Base-by-base conservation (phyloP, 2,797 vertebrate species). In the Chelon labrosus region DNA sequence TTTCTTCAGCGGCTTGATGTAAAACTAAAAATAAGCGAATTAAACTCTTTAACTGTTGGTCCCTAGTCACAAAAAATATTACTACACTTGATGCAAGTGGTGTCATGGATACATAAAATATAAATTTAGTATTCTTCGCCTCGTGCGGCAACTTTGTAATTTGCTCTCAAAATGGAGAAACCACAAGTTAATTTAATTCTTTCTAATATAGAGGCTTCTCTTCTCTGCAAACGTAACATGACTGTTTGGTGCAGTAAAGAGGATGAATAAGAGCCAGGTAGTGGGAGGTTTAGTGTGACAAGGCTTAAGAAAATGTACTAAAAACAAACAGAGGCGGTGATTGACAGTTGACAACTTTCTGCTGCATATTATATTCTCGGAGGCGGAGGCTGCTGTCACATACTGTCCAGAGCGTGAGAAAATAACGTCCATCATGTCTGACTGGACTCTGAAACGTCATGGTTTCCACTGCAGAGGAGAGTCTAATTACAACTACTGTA, bases 351-450 rank as follows among this genome's bases (percentile, higher is more conserved):
- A 84, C 78, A 88, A 77, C 78, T 79, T 83, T 72, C 61, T 52
- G 44, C 67, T 35, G 55, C 63, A 54, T 42, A 47, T 52, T 61
- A 47, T 57, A 19, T 85, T 74, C 69, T 85, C 61, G 59, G 70
- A 77, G 85, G 85, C 79, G 70, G 44, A 75, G 71, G 10, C 75
- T 67, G 49, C 79, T 69, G 85, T 89, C 88, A 77, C 74, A 54
- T 25, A 64, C 79, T 67, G 80, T 87, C 83, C 82, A 61, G 44
- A 65, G 47, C 1, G 55, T 53, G 72, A 68, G 47, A 66, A 68
- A 75, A 79, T 68, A 78, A 78, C 85, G 86, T 85, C 79, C 70
- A 85, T 89, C 83, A 76, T 69, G 70, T 85, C 56, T 90, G 85
- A 89, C 73, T 83, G 82, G 63, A 55, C 64, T 79, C 53, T 69